Evolutionary conservation across 2,888 invertebrate species (phyloP).

Genomic region (Mesodorylaimus sp.): DNA sequence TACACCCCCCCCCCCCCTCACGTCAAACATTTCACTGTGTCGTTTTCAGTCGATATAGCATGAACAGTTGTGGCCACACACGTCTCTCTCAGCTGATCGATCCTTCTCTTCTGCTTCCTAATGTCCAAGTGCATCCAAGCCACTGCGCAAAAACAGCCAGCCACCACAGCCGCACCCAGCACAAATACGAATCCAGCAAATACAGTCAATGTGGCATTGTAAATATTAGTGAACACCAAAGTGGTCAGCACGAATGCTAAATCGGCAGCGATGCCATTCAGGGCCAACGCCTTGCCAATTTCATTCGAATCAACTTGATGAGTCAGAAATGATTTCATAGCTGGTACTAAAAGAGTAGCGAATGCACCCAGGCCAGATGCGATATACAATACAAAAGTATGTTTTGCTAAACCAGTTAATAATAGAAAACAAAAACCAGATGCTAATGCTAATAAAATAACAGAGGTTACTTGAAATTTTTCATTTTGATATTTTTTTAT

Average conservation of each 20-base stretch:
- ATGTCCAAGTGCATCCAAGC: background rate
- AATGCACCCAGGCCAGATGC: background rate
- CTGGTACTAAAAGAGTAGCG: background rate
- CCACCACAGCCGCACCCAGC: background rate
- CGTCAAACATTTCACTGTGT: too few relatives aligned
- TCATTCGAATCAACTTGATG: background rate
- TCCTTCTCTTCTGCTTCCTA: too few relatives aligned
- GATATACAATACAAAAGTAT: background rate
- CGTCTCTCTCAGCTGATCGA: too few relatives aligned
- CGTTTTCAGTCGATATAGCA: too few relatives aligned
- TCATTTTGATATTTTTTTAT: too few relatives aligned
- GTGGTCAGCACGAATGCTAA: constrained; percentile 2
- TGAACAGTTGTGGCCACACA: too few relatives aligned
- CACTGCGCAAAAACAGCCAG: background rate
- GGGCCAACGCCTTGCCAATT: constrained; percentile 1
- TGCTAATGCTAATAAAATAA: too few relatives aligned
- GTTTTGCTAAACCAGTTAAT: too few relatives aligned
- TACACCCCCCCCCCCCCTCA: too few relatives aligned
- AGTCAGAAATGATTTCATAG: background rate
- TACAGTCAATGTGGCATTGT: background rate
- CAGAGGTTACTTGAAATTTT: too few relatives aligned
- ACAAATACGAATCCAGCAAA: constrained; percentile 3
- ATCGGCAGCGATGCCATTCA: background rate
- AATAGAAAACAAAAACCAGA: too few relatives aligned
- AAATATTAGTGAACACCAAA: background rate